Evolutionary conservation across 2,888 invertebrate species (phyloP), one percentile per base, ranked within the genome.

Genomic region (Lysandra coridon): DNA sequence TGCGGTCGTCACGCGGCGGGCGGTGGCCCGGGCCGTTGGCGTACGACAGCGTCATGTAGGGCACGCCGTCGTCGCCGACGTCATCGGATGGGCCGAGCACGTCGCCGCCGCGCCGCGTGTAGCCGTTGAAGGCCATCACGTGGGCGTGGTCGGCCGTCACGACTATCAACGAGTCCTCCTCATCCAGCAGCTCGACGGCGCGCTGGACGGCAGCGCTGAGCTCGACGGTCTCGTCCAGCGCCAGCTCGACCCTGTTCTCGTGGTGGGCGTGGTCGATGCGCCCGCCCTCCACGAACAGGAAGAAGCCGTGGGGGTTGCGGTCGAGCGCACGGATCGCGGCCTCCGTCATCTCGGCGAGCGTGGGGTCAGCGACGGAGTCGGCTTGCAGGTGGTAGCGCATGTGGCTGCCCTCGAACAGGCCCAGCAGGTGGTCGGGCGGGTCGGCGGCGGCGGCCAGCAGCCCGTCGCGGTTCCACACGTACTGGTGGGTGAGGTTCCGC

Each of bases 111-210:
- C 97, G 94, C 33, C 89, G 89, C 12, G 96, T 94, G 88, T 98
- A 97, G 0, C 98, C 97, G 78, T 95, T 95, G 82, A 96, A 91
- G 44, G 95, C 92, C 95, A 97, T 96, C 0, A 96, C 96, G 88
- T 97, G 97, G 0, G 97, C 95, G 87, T 97, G 97, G 90, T 97
- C 97, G 0, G 97, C 94, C 0, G 97, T 97, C 49, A 97, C 97
- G 33, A 98, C 95, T 14, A 98, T 95, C 69, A 98, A 91, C 0
- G 98, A 97, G 81, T 98, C 97, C 0, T 96, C 91, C 49, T 91
- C 91, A 73, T 90, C 78, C 30, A 91, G 85, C 80, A 91, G 88
- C 78, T 82, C 85, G 37, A 92, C 84, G 4, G 97, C 91, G 78
- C 88, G 88, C 64, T 80, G 82, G 69, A 96, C 93, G 53, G 97